Base-by-base conservation (phyloP, 1,140 invertebrate species). In the Mya arenaria region DNA sequence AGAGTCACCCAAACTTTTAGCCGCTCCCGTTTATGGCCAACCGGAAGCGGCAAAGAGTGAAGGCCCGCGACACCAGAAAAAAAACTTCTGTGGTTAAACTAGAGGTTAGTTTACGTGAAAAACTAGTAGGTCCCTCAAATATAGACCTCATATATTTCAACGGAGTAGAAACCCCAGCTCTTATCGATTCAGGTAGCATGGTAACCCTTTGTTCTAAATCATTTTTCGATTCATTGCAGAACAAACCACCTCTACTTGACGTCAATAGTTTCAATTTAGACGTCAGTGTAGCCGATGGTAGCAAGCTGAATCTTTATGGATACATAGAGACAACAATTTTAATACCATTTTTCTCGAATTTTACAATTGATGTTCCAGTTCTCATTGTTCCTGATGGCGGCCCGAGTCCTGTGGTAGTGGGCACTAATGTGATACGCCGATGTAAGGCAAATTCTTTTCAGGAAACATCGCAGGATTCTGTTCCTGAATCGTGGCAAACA, bases 231-330 rank as follows among this genome's bases (percentile, higher is more conserved):
- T 62, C 39, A 13, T n/a, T 13, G n/a, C 23, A 10, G 17, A 73
- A 30, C 36, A 71, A 44, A 1, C 6, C 0, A 15, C 25, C 10
- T 25, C 58, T 52, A 15, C 28, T 17, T n/a, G 56, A 19, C 41
- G 56, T 15, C 1, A 41, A 10, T 6, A 36, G 65, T 30, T 19
- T 28, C 1, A 28, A 62, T 13, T 28, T 82, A 23, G 25, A 74
- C 17, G 62, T 82, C 34, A 71, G 68, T 36, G 69, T 69, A 66
- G 80, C 69, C 1, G 62, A 62, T 63, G 71, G 69, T 44, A 32
- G 55, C 25, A 25, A 23, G 28, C 44, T 82, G 8, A 39, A 69
- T 0, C 68, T 73, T 48, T 19, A n/a, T 10, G 60, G 80, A 17
- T 63, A 48, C 68, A 73, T 82, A 10, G 80, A 63, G 32, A 44